phyloP scores from a whole-genome alignment of 1,140 invertebrate genomes.

The Himalopsyche phryganea region DNA sequence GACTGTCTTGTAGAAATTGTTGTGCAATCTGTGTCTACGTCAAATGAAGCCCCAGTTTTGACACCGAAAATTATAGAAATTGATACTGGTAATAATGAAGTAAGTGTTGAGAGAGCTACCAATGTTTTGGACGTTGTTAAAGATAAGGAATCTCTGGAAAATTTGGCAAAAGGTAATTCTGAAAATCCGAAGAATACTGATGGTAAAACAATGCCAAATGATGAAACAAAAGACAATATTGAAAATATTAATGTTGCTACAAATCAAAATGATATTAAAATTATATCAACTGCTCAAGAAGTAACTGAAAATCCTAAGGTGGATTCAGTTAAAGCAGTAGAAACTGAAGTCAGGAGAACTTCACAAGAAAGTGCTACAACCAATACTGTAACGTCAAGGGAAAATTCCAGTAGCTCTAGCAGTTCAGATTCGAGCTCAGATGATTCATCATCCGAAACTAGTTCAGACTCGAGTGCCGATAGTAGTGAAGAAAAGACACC shows the following conservation, averaged over 20 bases:
- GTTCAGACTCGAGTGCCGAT: slow-evolving; percentile 42
- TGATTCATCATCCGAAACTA: slow-evolving; percentile 45
- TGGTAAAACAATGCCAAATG: background rate
- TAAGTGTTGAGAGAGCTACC: too few species aligned
- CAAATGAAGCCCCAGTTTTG: too few species aligned
- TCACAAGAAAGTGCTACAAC: slow-evolving; percentile 28
- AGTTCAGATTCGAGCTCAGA: slow-evolving; percentile 47
- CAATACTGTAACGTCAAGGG: slow-evolving; percentile 23
- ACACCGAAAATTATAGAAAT: too few species aligned
- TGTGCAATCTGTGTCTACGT: too few species aligned
- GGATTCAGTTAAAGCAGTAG: background rate
- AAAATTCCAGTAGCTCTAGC: slow-evolving; percentile 21
- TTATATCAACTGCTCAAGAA: background rate
- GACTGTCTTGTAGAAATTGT: too few species aligned
- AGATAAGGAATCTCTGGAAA: too few species aligned
- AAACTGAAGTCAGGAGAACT: slow-evolving; percentile 19
- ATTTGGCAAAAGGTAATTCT: background rate
- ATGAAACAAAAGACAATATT: slow-evolving; percentile 2
- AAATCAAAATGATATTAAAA: background rate
- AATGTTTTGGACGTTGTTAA: too few species aligned
- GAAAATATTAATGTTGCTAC: slow-evolving; percentile 3
- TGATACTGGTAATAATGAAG: too few species aligned
- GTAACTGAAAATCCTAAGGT: background rate
- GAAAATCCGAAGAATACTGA: background rate
- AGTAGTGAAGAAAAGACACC: slow-evolving; percentile 29